Percentiles rank a stretch among this genome's conserved stretches.
These are phyloP conservation scores for Percopsis transmontana DNA, from an alignment of 2,113 vertebrate genomes.

Conservation along the genomic window DNA sequence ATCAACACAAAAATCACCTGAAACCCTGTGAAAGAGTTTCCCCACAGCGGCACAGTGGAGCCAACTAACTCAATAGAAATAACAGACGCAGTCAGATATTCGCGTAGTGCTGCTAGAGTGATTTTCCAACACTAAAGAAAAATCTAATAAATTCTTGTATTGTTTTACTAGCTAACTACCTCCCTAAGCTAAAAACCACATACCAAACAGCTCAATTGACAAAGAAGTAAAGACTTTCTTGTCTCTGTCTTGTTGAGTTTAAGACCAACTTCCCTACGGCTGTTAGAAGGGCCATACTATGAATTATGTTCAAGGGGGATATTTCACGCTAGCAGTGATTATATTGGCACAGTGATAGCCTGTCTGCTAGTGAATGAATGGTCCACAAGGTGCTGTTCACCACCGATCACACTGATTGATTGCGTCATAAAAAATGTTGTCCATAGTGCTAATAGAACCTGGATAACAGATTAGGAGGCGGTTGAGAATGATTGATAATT, in stretches of 20 bases:
- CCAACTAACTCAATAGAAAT: conserved; percentile 14
- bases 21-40: conserved; percentile 30
- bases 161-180: too few relatives aligned
- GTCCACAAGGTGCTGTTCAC: conserved; percentile 37
- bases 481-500: conserved; percentile 69
- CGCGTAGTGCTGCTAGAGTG: too few relatives aligned
- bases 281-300: too few relatives aligned
- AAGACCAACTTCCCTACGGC: too few relatives aligned
- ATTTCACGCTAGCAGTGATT: conserved; percentile 4
- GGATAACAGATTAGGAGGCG: conserved; percentile 66
- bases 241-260: too few relatives aligned
- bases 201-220: too few relatives aligned
- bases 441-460: conserved; percentile 56
- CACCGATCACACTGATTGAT: conserved; percentile 68
- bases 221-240: too few relatives aligned
- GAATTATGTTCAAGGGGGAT: too few relatives aligned
- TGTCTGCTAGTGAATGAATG: conserved; percentile 28
- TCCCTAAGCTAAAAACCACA: too few relatives aligned
- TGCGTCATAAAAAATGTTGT: conserved; percentile 70
- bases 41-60: not conserved
- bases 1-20: conserved; percentile 58
- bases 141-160: too few relatives aligned
- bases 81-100: not conserved
- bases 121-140: too few relatives aligned
- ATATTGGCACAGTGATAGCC: conserved; percentile 26